phyloP scores from a whole-genome alignment of 2,888 invertebrate genomes.

The Cantharis rustica region DNA sequence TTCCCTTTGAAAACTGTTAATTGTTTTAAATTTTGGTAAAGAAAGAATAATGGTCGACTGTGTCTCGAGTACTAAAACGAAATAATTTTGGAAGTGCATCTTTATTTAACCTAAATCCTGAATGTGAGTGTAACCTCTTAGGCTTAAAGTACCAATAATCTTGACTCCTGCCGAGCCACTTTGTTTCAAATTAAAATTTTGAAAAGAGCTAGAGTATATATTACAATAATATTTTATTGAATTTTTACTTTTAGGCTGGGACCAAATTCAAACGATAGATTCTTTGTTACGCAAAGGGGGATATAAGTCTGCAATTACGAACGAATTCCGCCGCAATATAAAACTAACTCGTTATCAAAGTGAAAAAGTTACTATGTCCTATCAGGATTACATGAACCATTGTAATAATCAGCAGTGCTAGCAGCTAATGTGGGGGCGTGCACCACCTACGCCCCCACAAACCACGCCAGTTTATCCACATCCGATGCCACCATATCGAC shows the following conservation, averaged over 20 bases:
- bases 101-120: neutral
- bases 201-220: neutral
- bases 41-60: neutral
- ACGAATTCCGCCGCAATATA: constrained; percentile 84
- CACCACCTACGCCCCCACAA: constrained; percentile 46
- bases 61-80: neutral
- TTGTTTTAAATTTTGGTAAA: neutral
- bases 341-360: constrained; percentile 96
- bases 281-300: constrained; percentile 97
- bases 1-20: neutral
- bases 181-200: neutral
- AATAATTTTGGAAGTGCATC: neutral
- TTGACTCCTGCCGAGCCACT: neutral
- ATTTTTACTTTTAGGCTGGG: constrained; percentile 79
- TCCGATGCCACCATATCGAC: constrained; percentile 30
- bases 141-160: neutral
- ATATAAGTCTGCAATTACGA: constrained; percentile 88
- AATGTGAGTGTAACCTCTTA: neutral
- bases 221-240: constrained; percentile 17
- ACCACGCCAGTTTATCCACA: constrained; percentile 22
- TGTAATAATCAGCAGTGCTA: constrained; percentile 74
- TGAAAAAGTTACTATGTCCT: constrained; percentile 89
- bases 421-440: constrained; percentile 66
- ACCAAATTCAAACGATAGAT: constrained; percentile 97
- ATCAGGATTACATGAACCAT: constrained; percentile 78